phyloP scores from a whole-genome alignment of 2,888 invertebrate species.

The Choristoneura rosaceana region DNA sequence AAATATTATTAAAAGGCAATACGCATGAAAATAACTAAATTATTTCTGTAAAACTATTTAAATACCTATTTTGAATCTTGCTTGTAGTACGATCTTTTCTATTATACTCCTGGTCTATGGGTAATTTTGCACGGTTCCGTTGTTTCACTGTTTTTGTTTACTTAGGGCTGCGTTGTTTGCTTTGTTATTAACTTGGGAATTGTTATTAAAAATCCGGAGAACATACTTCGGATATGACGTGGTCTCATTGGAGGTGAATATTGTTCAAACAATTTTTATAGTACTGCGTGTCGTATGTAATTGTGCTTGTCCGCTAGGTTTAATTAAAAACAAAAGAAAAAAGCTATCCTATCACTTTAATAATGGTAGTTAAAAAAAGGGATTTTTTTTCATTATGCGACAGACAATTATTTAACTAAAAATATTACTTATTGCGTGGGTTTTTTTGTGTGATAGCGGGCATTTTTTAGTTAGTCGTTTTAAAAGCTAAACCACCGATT shows the following conservation, averaged over 20 bases:
- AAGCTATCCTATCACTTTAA: neutral
- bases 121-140: slow-evolving; percentile 63
- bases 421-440: too few relatives aligned
- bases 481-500: too few relatives aligned
- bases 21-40: too few relatives aligned
- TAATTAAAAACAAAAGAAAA: neutral
- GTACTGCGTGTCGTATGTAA: neutral
- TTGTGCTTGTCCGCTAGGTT: neutral
- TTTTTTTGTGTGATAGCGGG: too few relatives aligned
- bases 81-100: neutral
- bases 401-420: too few relatives aligned
- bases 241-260: slow-evolving; percentile 28
- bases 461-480: too few relatives aligned
- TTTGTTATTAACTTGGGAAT: slow-evolving; percentile 70
- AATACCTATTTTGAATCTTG: neutral
- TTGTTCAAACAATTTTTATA: slow-evolving; percentile 18
- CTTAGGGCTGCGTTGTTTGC: slow-evolving; percentile 60
- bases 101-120: slow-evolving; percentile 48
- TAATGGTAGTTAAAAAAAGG: neutral
- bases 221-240: slow-evolving; percentile 40
- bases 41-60: too few relatives aligned
- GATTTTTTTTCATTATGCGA: too few relatives aligned
- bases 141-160: slow-evolving; percentile 61
- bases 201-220: slow-evolving; percentile 68
- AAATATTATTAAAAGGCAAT: too few relatives aligned